Evolutionary conservation across 2,888 invertebrate genomes (phyloP), one percentile per base, ranked within the genome.

Genomic region (Chloroclystis v-ata): DNA sequence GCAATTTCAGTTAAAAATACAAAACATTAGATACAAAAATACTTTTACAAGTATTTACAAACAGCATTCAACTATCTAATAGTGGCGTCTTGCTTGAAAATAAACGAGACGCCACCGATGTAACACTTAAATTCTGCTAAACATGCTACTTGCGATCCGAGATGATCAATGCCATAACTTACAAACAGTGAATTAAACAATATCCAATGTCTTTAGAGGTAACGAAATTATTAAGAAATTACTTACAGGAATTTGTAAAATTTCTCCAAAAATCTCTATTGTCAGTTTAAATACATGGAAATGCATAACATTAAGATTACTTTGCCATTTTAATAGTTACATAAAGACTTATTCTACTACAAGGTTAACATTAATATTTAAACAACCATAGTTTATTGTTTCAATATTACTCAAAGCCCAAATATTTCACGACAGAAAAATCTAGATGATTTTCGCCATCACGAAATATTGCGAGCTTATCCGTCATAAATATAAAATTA

Each of bases 291-390:
- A 38, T 6, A 13, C 10, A 12, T 38, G 16, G 3, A 29, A 25
- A 12, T 26, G 14, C 38, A 24, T 43, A 20, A 32, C 42, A 38
- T 38, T 24, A 5, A 24, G 7, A 29, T 28, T 16, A 8, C 28
- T 39, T 10, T 30, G 37, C 28, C 24, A 28, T 28, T 38, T 39
- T 8, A 10, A 33, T n/a, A 14, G 14, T 14, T 10, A 16, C 32
- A 33, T 14, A 14, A 33, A 33, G 13, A 16, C 32, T 33, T 33
- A 33, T 2, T n/a, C 38, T 49, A 49, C 32, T 39, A 46, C 49
- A 49, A 49, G 41, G 41, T 46, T 45, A 28, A 28, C 45, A 42
- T 32, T 42, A 25, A 29, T 41, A 37, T 20, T 37, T 44, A 44
- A 30, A 26, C 37, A 40, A 20, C 20, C 20, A 20, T 5, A 20